Conservation (phyloP, 2,113 vertebrate genomes). For the Dicerorhinus sumatrensis region DNA sequence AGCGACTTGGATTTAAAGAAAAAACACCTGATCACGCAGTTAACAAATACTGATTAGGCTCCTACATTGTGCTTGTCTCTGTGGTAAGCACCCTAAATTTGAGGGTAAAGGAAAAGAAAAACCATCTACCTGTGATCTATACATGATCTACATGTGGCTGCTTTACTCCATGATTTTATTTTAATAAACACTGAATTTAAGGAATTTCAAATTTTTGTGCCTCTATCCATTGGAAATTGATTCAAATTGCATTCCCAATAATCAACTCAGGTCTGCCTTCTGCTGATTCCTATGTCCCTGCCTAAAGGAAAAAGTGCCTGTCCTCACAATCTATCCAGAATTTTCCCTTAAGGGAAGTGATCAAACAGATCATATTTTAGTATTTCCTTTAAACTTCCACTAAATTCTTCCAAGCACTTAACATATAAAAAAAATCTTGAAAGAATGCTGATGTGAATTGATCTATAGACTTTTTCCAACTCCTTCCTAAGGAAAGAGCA, state of each 20-base stretch:
- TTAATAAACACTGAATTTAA: not conserved
- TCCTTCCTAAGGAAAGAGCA: not conserved
- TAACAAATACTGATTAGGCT: constrained; percentile 33
- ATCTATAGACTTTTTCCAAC: not conserved
- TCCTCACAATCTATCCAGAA: not conserved
- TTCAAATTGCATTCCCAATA: not conserved
- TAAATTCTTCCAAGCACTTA: constrained; percentile 24
- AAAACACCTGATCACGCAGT: not conserved
- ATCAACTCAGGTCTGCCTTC: not conserved
- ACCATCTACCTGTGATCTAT: not conserved
- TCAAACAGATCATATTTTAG: not conserved
- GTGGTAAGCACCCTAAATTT: not conserved
- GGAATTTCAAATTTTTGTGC: not conserved
- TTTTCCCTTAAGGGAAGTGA: not conserved
- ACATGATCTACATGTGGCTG: not conserved
- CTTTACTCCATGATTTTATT: not conserved
- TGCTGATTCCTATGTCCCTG: not conserved
- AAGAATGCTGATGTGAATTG: not conserved
- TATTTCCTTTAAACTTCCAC: not conserved
- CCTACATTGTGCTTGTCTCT: not conserved
- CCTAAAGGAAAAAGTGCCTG: not conserved
- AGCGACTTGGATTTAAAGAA: not conserved
- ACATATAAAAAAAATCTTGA: not conserved
- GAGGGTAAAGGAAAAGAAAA: not conserved
- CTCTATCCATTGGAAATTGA: not conserved